Evolutionary conservation across 2,113 vertebrate species (phyloP).

Genomic region (Physeter macrocephalus): DNA sequence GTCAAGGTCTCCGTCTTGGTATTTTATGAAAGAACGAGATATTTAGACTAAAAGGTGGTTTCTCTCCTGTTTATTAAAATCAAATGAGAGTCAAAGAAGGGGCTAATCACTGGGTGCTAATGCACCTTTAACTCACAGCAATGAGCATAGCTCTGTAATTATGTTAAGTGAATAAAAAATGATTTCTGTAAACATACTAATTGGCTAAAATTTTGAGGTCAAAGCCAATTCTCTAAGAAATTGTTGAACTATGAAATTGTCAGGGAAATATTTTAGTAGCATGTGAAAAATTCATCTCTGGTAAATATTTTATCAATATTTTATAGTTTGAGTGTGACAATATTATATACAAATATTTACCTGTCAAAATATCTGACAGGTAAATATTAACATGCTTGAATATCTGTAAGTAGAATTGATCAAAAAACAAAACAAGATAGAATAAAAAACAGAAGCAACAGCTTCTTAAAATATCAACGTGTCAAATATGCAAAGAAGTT

Average conservation of each 20-base stretch:
- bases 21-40: constrained; percentile 2
- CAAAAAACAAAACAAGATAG: background rate
- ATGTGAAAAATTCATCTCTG: constrained; percentile 32
- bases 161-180: constrained; percentile 64
- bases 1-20: background rate
- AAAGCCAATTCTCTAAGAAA: constrained; percentile 34
- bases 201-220: constrained; percentile 59
- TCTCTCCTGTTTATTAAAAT: constrained; percentile 6
- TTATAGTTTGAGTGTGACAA: constrained; percentile 36
- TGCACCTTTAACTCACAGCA: constrained; percentile 25
- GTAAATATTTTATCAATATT: constrained; percentile 55
- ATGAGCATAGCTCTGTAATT: constrained; percentile 45
- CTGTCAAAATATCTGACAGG: constrained; percentile 33
- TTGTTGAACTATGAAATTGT: constrained; percentile 51
- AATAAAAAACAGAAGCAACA: background rate
- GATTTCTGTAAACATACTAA: constrained; percentile 55
- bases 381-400: constrained; percentile 37
- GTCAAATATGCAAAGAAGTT: constrained; percentile 7
- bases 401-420: constrained; percentile 1
- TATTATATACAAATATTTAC: constrained; percentile 52
- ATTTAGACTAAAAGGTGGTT: background rate
- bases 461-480: background rate
- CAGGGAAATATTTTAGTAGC: constrained; percentile 25
- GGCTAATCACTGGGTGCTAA: constrained; percentile 8
- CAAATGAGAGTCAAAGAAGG: constrained; percentile 13